A percentile compares a stretch with the other conserved stretches of the same genome.
Conservation (phyloP, 2,113 vertebrate species). For the Regulus satrapa region DNA sequence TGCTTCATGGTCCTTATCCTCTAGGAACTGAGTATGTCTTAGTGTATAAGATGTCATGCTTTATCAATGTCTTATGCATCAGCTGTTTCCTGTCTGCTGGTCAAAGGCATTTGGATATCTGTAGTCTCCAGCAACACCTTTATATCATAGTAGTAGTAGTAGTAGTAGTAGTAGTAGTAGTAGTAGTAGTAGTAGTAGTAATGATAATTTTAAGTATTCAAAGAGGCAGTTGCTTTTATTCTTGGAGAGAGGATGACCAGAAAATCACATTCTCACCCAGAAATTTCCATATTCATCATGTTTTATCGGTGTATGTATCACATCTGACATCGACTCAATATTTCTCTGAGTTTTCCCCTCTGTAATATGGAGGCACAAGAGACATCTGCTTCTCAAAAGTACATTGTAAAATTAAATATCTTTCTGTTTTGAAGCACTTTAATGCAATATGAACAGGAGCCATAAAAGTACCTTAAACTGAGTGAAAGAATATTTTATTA, state of each 20-base stretch:
- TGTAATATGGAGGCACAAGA: neutral
- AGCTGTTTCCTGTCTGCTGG: neutral
- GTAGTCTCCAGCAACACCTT: neutral
- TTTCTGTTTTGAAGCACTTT: neutral
- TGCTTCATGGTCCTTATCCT: neutral
- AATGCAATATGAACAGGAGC: neutral
- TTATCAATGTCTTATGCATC: neutral
- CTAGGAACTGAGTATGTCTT: neutral
- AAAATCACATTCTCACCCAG: neutral
- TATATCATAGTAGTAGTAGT: fast-evolving
- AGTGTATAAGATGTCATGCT: neutral
- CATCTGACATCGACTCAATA: neutral
- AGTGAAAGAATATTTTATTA: neutral
- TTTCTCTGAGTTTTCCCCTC: neutral
- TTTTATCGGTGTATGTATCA: fast-evolving
- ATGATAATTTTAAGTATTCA: neutral
- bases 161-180: fast-evolving
- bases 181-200: fast-evolving
- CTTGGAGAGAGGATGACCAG: neutral
- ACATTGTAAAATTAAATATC: neutral
- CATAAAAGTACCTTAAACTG: neutral
- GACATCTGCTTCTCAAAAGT: neutral
- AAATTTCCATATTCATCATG: neutral
- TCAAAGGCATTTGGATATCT: neutral
- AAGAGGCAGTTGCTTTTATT: neutral